A percentile compares a stretch with the other conserved stretches of the same genome.
Conservation (phyloP, 64 coral and sea anemone species). For the Acropora yongei region DNA sequence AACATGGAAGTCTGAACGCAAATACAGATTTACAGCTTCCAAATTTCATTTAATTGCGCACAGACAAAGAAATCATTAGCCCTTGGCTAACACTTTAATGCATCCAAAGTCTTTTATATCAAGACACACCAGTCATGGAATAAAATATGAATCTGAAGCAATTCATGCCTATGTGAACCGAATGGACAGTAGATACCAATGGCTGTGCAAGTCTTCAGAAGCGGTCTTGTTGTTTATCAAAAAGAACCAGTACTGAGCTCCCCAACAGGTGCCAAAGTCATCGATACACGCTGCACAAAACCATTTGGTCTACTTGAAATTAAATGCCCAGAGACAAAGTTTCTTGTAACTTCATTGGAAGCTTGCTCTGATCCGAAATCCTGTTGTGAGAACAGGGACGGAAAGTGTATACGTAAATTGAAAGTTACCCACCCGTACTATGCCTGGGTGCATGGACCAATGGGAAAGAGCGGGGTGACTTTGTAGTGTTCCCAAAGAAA, state of each 20-base stretch:
- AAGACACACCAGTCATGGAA: conserved; percentile 12
- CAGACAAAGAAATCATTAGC: background rate
- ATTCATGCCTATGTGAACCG: conserved; percentile 2
- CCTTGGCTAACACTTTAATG: background rate
- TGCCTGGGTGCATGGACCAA: conserved; percentile 26
- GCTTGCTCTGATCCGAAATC: conserved; percentile 12
- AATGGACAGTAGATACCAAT: conserved; percentile 16
- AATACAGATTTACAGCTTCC: background rate
- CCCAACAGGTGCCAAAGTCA: conserved; percentile 44
- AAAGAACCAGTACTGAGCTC: conserved; percentile 9
- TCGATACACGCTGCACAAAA: conserved; percentile 26
- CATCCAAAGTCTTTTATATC: background rate
- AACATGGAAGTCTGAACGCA: background rate
- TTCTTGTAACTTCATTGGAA: conserved; percentile 35
- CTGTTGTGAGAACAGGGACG: background rate
- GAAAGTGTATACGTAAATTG: conserved; percentile 1
- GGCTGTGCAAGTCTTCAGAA: background rate
- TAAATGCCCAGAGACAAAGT: conserved; percentile 51
- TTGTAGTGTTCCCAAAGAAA: conserved; percentile 30
- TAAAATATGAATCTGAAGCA: conserved; percentile 38
- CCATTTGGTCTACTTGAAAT: conserved; percentile 35
- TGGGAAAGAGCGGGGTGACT: conserved; percentile 35
- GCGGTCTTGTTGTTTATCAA: conserved; percentile 29
- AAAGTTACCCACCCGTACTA: conserved; percentile 23
- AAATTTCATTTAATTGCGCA: background rate